Evolutionary conservation across 2,113 vertebrate species (phyloP).

Genomic region (Sprattus sprattus): DNA sequence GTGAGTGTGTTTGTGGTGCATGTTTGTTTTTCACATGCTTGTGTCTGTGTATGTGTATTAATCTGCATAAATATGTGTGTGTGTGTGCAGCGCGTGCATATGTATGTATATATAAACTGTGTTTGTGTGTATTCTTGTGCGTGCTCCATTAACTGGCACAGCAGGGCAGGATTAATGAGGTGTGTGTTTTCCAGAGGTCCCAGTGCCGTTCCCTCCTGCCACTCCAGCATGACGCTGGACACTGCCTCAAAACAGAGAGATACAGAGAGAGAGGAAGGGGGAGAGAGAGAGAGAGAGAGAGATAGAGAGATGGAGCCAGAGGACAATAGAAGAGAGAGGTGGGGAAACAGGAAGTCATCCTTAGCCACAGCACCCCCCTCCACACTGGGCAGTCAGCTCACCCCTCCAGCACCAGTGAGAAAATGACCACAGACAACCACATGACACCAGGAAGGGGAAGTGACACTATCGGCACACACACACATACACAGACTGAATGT

Average conservation of each 20-base stretch:
- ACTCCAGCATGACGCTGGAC: constrained; percentile 10
- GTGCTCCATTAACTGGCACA: constrained; percentile 10
- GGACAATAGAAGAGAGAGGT: not conserved
- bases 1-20: too few species aligned
- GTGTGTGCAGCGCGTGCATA: too few species aligned
- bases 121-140: not conserved
- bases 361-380: not conserved
- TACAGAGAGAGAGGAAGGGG: too few species aligned
- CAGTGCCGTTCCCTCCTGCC: not conserved
- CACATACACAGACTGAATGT: not conserved
- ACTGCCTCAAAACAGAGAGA: not conserved
- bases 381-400: not conserved
- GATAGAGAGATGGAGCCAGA: not conserved
- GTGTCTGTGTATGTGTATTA: not conserved
- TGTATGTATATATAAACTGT: not conserved
- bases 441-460: not conserved
- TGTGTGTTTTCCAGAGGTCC: constrained; percentile 25
- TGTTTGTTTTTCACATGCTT: too few species aligned
- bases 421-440: not conserved
- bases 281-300: not conserved
- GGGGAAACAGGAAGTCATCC: not conserved
- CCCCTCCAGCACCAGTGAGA: not conserved
- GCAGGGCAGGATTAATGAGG: constrained; percentile 22
- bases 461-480: not conserved
- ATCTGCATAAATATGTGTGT: not conserved